Evolutionary conservation across 37 sponge, comb jelly and placozoan genomes (phyloP).

Genomic region (Spongilla lacustris): DNA sequence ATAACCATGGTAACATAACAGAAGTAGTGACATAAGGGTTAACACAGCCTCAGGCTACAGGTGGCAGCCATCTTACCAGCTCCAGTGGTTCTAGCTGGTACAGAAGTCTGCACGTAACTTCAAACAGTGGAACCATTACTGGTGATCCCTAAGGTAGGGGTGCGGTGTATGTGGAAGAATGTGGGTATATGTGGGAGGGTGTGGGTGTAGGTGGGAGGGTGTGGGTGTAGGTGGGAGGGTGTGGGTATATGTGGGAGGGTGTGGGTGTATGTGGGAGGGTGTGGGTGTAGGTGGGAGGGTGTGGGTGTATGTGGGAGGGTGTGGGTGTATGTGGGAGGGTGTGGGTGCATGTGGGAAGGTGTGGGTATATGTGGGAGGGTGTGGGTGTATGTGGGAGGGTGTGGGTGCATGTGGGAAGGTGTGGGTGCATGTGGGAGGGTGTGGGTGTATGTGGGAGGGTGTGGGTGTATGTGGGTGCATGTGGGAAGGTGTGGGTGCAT

Average conservation of each 20-base stretch:
- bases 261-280: too few species aligned
- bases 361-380: too few species aligned
- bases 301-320: neutral
- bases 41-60: too few species aligned
- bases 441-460: too few species aligned
- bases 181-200: neutral
- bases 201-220: neutral
- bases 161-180: neutral
- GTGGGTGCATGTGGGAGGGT: too few species aligned
- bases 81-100: slow-evolving; percentile 54
- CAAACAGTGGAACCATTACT: slow-evolving; percentile 40
- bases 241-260: neutral
- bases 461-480: too few species aligned
- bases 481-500: too few species aligned
- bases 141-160: neutral
- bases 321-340: too few species aligned
- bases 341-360: too few species aligned
- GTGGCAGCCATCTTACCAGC: slow-evolving; percentile 21
- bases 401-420: neutral
- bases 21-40: neutral
- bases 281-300: too few species aligned
- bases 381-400: neutral
- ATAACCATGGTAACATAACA: neutral
- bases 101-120: slow-evolving; percentile 65
- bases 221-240: neutral